Conservation (phyloP, 2,113 vertebrate species). For the Smithornis capensis region DNA sequence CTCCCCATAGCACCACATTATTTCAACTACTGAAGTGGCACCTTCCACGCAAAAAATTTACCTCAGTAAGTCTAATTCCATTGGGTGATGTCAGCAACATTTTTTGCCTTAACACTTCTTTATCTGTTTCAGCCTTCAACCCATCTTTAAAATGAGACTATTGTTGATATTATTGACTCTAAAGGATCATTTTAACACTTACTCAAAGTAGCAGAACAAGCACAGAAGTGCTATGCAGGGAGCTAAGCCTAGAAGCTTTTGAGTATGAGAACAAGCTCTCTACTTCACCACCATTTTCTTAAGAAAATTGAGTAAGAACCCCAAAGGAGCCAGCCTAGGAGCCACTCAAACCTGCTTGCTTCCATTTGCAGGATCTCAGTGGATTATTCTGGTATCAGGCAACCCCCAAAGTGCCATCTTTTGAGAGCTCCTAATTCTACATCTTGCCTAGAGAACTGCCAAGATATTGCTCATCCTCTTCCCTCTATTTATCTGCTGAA, state of each 20-base stretch:
- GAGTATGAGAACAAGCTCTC: not conserved
- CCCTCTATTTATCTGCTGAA: not conserved
- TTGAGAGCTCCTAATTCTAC: rapidly evolving
- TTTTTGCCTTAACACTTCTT: not conserved
- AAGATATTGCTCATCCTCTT: rapidly evolving
- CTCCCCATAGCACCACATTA: rapidly evolving
- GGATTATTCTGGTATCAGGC: rapidly evolving
- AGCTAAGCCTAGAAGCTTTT: not conserved
- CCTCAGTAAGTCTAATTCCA: not conserved
- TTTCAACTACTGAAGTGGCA: not conserved
- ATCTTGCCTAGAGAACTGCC: not conserved
- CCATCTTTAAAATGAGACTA: not conserved
- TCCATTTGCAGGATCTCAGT: not conserved
- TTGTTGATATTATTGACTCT: not conserved
- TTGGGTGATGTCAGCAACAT: rapidly evolving
- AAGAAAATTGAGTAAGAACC: not conserved
- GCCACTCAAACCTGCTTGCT: rapidly evolving
- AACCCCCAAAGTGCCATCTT: not conserved
- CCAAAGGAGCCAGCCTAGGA: rapidly evolving
- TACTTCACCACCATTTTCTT: not conserved
- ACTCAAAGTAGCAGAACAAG: not conserved
- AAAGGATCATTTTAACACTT: not conserved
- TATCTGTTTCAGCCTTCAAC: not conserved
- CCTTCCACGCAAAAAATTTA: not conserved
- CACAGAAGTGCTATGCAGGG: rapidly evolving